Percentiles rank a stretch among this genome's conserved stretches.
phyloP scores from a whole-genome alignment of 2,888 invertebrate species.

The Chesias legatella region DNA sequence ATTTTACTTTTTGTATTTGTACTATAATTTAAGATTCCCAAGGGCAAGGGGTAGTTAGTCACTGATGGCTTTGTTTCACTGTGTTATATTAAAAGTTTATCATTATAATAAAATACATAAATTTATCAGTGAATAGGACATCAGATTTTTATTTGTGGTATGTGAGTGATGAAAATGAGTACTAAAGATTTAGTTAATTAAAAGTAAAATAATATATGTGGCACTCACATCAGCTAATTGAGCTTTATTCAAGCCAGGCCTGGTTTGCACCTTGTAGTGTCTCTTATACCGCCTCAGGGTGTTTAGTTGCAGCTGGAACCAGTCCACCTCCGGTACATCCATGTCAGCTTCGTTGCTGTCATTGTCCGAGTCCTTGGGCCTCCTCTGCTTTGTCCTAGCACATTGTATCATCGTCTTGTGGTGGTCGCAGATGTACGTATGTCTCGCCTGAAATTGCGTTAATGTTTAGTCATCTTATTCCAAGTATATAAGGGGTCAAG shows the following conservation, averaged over 20 bases:
- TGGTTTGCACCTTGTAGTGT: slow-evolving; percentile 94
- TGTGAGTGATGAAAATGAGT: too few species aligned
- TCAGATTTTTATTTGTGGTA: too few species aligned
- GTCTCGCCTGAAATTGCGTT: slow-evolving; percentile 85
- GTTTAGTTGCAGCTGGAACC: slow-evolving; percentile 95
- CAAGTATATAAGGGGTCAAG: slow-evolving; percentile 12
- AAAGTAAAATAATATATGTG: too few species aligned
- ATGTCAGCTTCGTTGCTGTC: slow-evolving; percentile 96
- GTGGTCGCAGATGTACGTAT: slow-evolving; percentile 97
- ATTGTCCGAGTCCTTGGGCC: slow-evolving; percentile 95
- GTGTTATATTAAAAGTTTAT: too few species aligned
- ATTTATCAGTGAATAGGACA: too few species aligned
- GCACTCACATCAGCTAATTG: slow-evolving; percentile 96
- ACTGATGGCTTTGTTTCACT: too few species aligned
- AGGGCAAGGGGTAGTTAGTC: too few species aligned
- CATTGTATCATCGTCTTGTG: slow-evolving; percentile 98
- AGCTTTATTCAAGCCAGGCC: slow-evolving; percentile 96
- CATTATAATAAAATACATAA: too few species aligned
- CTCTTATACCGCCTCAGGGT: slow-evolving; percentile 96
- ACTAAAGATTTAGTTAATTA: too few species aligned
- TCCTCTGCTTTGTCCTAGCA: slow-evolving; percentile 92
- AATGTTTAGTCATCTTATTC: slow-evolving; percentile 8
- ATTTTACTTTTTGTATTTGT: too few species aligned
- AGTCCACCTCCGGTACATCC: slow-evolving; percentile 95
- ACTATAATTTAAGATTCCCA: too few species aligned